A percentile compares a stretch with the other conserved stretches of the same genome.
Evolutionary conservation across 2,888 invertebrate species (phyloP).

Genomic region (Odontocerum albicorne): DNA sequence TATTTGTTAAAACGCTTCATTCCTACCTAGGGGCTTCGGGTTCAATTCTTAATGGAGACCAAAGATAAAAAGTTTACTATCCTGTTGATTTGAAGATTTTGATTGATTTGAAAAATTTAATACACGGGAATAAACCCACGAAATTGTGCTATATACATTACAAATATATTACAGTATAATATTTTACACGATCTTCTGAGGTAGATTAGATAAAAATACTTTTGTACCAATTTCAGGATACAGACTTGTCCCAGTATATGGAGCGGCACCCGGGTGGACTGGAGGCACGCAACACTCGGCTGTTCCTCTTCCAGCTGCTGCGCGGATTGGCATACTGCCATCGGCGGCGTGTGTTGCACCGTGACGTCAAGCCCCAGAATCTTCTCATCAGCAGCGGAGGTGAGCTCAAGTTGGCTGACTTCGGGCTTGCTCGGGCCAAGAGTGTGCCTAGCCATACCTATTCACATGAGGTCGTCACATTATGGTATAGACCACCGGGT

Average conservation of each 20-base stretch:
- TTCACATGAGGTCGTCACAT: slow-evolving; percentile 96
- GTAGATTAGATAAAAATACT: no score
- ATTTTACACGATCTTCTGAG: no score
- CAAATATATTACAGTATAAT: no score
- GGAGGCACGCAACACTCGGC: slow-evolving; percentile 89
- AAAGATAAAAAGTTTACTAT: no score
- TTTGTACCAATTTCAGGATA: slow-evolving; percentile 87
- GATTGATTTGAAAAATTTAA: no score
- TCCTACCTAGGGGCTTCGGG: no score
- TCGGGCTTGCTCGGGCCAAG: slow-evolving; percentile 96
- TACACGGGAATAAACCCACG: no score
- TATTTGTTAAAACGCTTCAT: no score
- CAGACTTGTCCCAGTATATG: slow-evolving; percentile 98
- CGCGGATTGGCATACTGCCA: slow-evolving; percentile 97
- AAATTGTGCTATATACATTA: no score
- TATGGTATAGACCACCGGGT: slow-evolving; percentile 98
- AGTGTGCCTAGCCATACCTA: slow-evolving; percentile 98
- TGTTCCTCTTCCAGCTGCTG: slow-evolving; percentile 96
- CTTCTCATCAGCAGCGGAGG: slow-evolving; percentile 95
- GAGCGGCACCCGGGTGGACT: slow-evolving; percentile 94
- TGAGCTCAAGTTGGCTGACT: slow-evolving; percentile 97
- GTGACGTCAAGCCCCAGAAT: slow-evolving; percentile 98
- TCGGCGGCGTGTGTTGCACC: slow-evolving; percentile 90
- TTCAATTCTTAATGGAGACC: no score
- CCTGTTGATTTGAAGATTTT: no score